Conservation (phyloP, 2,113 vertebrate species). For the mouse (Mus musculus) region GRCm39 chr17:55432001-55432500, state of each 20-base stretch:
- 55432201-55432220: background rate
- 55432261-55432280: background rate
- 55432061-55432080: background rate
- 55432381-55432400: background rate
- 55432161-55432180: slow-evolving; percentile 9
- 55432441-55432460: background rate
- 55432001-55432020: background rate
- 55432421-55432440: background rate
- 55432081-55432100: background rate
- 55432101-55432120: background rate
- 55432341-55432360: background rate
- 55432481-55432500: background rate
- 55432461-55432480: background rate
- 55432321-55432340: background rate
- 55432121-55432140: background rate
- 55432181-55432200: background rate
- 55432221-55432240: background rate
- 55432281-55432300: background rate
- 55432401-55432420: background rate
- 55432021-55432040: background rate
- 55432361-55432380: background rate
- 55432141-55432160: background rate
- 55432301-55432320: background rate
- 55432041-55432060: background rate
- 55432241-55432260: background rate